These are phyloP conservation scores for Graptemys geographica DNA, from an alignment of 2,797 vertebrate species.

Conservation along the genomic window DNA sequence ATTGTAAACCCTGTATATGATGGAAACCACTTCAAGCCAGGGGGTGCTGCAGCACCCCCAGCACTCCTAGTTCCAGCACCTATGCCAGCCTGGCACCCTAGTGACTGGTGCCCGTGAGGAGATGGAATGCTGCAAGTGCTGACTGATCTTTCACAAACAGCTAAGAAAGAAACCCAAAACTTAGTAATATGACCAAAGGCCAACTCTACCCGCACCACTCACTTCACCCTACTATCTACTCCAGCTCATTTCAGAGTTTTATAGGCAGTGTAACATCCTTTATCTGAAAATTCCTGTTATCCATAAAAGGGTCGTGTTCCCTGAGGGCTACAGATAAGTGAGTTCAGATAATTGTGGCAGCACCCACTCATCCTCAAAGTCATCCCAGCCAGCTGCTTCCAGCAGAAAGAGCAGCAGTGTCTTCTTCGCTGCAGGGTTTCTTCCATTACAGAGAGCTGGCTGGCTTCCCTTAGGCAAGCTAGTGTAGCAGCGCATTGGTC, in stretches of 20 bases:
- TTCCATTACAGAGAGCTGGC: background rate
- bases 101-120: background rate
- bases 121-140: background rate
- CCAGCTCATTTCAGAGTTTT: background rate
- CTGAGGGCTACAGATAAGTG: fast-evolving
- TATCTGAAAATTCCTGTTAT: background rate
- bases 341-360: background rate
- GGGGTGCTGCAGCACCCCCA: no score
- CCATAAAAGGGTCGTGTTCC: fast-evolving
- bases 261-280: background rate
- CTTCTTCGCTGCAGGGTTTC: background rate
- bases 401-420: background rate
- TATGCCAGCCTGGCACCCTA: fast-evolving
- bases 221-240: background rate
- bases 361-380: background rate
- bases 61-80: no score
- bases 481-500: fast-evolving
- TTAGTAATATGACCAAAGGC: background rate
- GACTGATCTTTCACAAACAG: background rate
- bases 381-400: no score
- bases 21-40: no score
- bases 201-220: background rate
- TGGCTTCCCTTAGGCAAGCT: fast-evolving
- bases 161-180: background rate
- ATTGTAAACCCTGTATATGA: no score